These are phyloP conservation scores for Periparus ater DNA, from an alignment of 2,797 vertebrate genomes.

Conservation along the genomic window DNA sequence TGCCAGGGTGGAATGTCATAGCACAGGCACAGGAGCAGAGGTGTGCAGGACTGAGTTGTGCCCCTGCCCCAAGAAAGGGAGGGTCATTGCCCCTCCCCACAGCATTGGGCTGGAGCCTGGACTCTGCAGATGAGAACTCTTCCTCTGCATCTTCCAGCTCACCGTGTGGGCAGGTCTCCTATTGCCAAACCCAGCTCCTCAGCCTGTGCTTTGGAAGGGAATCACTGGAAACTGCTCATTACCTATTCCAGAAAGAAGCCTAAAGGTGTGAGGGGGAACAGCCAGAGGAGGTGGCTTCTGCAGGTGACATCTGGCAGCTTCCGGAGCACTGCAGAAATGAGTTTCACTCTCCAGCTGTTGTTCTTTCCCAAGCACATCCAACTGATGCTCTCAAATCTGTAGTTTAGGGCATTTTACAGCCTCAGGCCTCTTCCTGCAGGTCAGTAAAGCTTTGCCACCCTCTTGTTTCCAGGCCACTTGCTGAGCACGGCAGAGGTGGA, in stretches of 20 bases:
- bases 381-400: background rate
- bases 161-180: background rate
- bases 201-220: background rate
- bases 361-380: background rate
- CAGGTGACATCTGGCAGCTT: background rate
- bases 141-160: background rate
- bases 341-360: background rate
- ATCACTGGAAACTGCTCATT: background rate
- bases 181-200: background rate
- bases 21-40: background rate
- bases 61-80: background rate
- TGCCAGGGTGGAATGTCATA: background rate
- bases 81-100: rapidly evolving
- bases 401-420: background rate
- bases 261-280: background rate
- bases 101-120: background rate
- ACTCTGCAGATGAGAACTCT: background rate
- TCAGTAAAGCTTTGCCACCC: background rate
- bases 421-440: background rate
- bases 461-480: conserved; percentile 84
- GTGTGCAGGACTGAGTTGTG: background rate
- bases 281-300: background rate
- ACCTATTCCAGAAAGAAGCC: background rate
- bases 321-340: rapidly evolving
- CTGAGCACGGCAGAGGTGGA: conserved; percentile 95